Evolutionary conservation across 2,888 invertebrate species (phyloP).

Genomic region (Leistus spinibarbis): DNA sequence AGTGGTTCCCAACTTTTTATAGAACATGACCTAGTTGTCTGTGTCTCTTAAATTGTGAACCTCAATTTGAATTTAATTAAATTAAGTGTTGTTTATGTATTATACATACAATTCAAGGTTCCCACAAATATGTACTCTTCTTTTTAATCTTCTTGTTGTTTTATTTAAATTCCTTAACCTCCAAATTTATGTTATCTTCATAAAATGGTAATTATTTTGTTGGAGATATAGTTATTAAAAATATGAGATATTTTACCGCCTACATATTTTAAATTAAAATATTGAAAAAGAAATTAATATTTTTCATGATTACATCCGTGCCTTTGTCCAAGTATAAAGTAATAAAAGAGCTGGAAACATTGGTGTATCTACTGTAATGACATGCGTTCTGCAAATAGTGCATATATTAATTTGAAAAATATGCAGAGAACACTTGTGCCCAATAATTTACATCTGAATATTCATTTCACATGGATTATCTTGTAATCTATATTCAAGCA

Average conservation of each 20-base stretch:
- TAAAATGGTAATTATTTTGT: no score
- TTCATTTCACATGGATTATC: neutral
- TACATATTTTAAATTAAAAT: no score
- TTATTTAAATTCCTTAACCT: neutral
- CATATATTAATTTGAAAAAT: no score
- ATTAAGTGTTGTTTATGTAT: neutral
- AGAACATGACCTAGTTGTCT: neutral
- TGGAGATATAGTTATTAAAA: no score
- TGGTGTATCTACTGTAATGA: no score
- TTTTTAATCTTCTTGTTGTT: neutral
- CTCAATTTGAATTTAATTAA: neutral
- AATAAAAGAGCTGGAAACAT: no score
- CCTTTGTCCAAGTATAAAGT: no score
- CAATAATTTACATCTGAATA: neutral
- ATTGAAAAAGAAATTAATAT: no score
- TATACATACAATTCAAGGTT: neutral
- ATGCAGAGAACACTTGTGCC: neutral
- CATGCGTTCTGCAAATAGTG: no score
- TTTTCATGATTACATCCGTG: no score
- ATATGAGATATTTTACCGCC: no score
- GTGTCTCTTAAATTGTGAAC: neutral
- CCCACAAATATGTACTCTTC: neutral
- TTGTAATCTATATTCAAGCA: neutral
- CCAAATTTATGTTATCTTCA: no score
- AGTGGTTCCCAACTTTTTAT: neutral